phyloP scores from a whole-genome alignment of 2,113 vertebrate species.

The Chunga burmeisteri region DNA sequence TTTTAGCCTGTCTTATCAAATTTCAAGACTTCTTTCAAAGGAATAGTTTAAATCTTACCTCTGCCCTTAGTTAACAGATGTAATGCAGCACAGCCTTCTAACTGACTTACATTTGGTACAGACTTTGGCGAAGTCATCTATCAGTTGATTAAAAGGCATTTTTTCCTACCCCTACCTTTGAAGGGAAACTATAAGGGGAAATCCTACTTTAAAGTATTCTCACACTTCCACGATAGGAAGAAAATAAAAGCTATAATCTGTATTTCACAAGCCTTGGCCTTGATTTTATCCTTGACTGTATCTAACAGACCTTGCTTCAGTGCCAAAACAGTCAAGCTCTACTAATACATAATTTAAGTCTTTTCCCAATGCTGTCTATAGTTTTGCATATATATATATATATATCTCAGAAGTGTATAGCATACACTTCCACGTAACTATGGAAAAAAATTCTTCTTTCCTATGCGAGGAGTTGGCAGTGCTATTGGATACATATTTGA shows the following conservation, averaged over 20 bases:
- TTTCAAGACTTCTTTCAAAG: neutral
- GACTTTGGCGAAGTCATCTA: neutral
- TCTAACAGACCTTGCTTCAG: slow-evolving; percentile 31
- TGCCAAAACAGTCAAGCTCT: slow-evolving; percentile 36
- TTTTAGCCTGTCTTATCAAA: neutral
- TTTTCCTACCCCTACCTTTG: neutral
- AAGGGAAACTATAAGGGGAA: neutral
- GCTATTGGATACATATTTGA: neutral
- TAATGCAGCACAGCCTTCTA: neutral
- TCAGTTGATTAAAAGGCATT: neutral
- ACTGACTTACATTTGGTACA: neutral
- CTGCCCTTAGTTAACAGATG: neutral
- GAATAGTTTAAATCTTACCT: slow-evolving; percentile 11
- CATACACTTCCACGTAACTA: neutral
- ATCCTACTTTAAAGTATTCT: neutral
- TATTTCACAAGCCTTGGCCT: slow-evolving; percentile 38
- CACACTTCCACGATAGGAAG: neutral
- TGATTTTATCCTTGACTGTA: slow-evolving; percentile 40
- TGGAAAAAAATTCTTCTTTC: neutral
- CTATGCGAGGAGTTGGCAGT: neutral
- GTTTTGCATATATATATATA: neutral
- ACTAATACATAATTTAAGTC: slow-evolving; percentile 34
- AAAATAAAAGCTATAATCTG: slow-evolving; percentile 7
- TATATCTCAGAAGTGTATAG: neutral
- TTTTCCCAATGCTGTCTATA: neutral